Evolutionary conservation across 2,888 invertebrate genomes (phyloP).

Genomic region (Psylliodes chrysocephalus): DNA sequence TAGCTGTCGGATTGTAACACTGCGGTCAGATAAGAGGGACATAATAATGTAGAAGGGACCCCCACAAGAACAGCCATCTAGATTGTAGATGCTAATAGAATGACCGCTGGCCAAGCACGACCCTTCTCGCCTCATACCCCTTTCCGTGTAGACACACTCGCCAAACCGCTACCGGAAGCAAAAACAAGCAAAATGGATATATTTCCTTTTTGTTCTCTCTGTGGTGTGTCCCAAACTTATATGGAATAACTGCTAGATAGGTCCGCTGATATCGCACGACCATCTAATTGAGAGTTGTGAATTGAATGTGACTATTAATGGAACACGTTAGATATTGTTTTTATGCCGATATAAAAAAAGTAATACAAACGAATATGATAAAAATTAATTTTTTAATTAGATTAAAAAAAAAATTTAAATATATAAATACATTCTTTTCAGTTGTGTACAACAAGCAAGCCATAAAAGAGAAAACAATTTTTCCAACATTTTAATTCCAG

Average conservation of each 20-base stretch:
- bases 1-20: constrained; percentile 50
- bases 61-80: constrained; percentile 64
- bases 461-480: too few relatives aligned
- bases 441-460: too few relatives aligned
- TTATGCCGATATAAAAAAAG: neutral
- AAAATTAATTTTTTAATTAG: too few relatives aligned
- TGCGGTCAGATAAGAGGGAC: constrained; percentile 53
- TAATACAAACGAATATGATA: neutral
- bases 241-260: constrained; percentile 58
- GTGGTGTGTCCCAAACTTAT: constrained; percentile 52
- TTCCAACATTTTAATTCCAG: too few relatives aligned
- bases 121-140: constrained; percentile 44
- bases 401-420: too few relatives aligned
- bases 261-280: constrained; percentile 52
- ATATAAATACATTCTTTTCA: too few relatives aligned
- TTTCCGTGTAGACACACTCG: constrained; percentile 48
- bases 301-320: constrained; percentile 60
- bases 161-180: constrained; percentile 58
- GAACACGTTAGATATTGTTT: constrained; percentile 28
- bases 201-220: constrained; percentile 63
- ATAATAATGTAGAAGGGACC: constrained; percentile 60
- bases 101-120: constrained; percentile 61
- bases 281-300: constrained; percentile 59
- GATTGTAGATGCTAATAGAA: constrained; percentile 66
- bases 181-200: constrained; percentile 65